Base-by-base conservation (phyloP, 2,888 invertebrate species). In the Lypha dubia region DNA sequence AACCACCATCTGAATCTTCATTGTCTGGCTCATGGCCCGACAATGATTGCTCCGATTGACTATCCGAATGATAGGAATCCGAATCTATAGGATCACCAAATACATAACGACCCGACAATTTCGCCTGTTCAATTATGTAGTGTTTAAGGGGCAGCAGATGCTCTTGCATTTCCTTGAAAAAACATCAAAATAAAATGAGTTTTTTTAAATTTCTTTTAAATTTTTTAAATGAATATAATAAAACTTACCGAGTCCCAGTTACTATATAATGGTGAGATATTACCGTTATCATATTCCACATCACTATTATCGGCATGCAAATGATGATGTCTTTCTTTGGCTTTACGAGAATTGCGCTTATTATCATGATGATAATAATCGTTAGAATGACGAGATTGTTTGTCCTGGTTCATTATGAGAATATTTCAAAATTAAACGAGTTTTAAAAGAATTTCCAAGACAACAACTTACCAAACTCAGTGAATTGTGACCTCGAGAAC, bases 41-140 rank as follows among this genome's bases (percentile, higher is more conserved):
- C 62, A 95, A 91, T 71, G 94, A 94, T 83, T 92, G 92, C 89
- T 94, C 94, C 65, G 95, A 95, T 20, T 95, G 95, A 86, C 96
- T 96, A 87, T 96, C 96, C 68, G 96, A 96, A 88, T 96, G 95
- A 87, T 96, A 94, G 70, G 96, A 96, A 88, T 95, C 96, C 3
- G 96, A 95, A 89, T 95, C 95, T 44, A 95, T 94, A 67, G 94
- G 94, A 89, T 94, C 94, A 44, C 94, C 95, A 89, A 95, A 95
- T 46, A 95, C 94, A 87, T 95, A 94, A 89, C 95, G 95, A 88
- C 95, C 96, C 93, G 92, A 86, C 5, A 88, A 84, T 87, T 96
- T 96, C 0, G 96, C 96, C 92, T 97, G 97, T 89, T 97, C 97
- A 89, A 97, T 94, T 87, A 97, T 96, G 90, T 97, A 97, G 92